These are phyloP conservation scores for Linepithema humile DNA, from an alignment of 1,140 invertebrate genomes.

Conservation along the genomic window DNA sequence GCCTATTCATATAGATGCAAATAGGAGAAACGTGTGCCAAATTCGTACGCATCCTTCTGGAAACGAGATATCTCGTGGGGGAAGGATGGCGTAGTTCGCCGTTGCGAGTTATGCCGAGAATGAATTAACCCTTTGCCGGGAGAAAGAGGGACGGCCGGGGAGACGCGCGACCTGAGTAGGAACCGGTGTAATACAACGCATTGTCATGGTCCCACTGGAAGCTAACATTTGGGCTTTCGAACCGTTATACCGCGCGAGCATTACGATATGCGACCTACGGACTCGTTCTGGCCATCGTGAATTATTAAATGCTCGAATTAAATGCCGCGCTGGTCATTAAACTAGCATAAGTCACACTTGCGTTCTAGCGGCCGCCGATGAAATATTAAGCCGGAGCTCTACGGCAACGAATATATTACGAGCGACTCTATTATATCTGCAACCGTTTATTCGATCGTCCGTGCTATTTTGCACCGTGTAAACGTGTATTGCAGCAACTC, in stretches of 20 bases:
- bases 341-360: constrained; percentile 55
- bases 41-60: constrained; percentile 74
- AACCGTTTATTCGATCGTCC: constrained; percentile 23
- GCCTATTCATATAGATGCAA: constrained; percentile 76
- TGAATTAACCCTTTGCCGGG: constrained; percentile 69
- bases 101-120: constrained; percentile 55
- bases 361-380: constrained; percentile 46
- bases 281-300: constrained; percentile 49
- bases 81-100: constrained; percentile 54
- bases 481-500: constrained; percentile 5
- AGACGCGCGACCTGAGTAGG: constrained; percentile 10
- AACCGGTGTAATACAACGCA: constrained; percentile 52
- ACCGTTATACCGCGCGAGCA: constrained; percentile 31
- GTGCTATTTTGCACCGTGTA: constrained; percentile 17
- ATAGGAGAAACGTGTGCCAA: constrained; percentile 75
- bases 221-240: constrained; percentile 59
- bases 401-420: constrained; percentile 58
- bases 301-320: constrained; percentile 69
- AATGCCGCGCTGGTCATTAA: constrained; percentile 62
- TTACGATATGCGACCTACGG: constrained; percentile 46
- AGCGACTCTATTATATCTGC: constrained; percentile 39
- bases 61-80: constrained; percentile 68
- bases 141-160: constrained; percentile 41
- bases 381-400: constrained; percentile 68
- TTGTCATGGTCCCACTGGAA: constrained; percentile 69